Conservation (phyloP, 2,888 invertebrate genomes). For the Exephanes ischioxanthus region DNA sequence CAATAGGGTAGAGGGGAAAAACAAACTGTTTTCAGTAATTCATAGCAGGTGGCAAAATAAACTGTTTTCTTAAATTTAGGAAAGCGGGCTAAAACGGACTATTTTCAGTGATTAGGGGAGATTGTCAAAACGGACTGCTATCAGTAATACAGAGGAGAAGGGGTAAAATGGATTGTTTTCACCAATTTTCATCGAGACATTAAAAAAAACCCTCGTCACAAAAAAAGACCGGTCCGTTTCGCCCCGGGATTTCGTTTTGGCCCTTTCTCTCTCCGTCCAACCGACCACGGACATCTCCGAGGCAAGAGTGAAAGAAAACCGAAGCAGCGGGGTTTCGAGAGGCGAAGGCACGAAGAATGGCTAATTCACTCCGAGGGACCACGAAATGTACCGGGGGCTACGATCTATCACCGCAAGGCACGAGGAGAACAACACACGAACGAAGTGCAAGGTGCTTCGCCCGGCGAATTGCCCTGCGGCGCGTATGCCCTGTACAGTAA, state of each 20-base stretch:
- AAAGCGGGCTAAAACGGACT: too few species aligned
- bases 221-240: not conserved
- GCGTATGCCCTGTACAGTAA: slow-evolving; percentile 2
- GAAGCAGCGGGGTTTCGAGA: slow-evolving; percentile 58
- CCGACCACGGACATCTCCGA: not conserved
- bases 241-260: not conserved
- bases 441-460: slow-evolving; percentile 65
- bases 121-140: too few species aligned
- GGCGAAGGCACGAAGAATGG: slow-evolving; percentile 66
- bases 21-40: too few species aligned
- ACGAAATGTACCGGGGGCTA: slow-evolving; percentile 60
- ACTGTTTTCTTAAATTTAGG: too few species aligned
- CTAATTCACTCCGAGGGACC: slow-evolving; percentile 66
- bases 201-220: not conserved
- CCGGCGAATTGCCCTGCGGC: slow-evolving; percentile 47
- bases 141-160: too few species aligned
- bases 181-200: not conserved
- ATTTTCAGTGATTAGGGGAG: too few species aligned
- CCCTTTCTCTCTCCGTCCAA: not conserved
- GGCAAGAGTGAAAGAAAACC: not conserved
- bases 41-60: too few species aligned
- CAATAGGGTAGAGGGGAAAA: too few species aligned
- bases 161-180: not conserved
- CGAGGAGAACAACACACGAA: slow-evolving; percentile 59
- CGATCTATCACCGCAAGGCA: slow-evolving; percentile 60